A percentile compares a stretch with the other conserved stretches of the same genome.
Conservation (phyloP, 2,797 vertebrate genomes). For the Enteromius trimaculatus region DNA sequence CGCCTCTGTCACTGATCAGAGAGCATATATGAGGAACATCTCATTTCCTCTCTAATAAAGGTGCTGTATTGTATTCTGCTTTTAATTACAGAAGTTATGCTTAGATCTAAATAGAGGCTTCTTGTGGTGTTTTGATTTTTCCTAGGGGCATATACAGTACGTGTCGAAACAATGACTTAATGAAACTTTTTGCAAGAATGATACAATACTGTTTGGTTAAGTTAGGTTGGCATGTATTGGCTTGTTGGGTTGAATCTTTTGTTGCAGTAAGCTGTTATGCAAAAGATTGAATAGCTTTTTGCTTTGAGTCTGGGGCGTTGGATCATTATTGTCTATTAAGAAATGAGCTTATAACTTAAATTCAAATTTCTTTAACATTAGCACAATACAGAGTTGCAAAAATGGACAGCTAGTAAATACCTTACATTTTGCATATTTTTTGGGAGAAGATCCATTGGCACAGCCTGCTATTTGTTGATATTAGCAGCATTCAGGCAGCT, state of each 20-base stretch:
- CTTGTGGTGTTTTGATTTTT: conserved; percentile 10
- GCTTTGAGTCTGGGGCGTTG: background rate
- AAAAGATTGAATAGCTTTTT: background rate
- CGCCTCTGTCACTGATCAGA: conserved; percentile 11
- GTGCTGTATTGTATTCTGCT: background rate
- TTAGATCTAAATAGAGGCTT: background rate
- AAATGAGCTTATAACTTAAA: background rate
- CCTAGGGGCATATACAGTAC: background rate
- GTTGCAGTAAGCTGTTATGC: background rate
- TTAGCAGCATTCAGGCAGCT: background rate
- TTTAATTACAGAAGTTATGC: background rate
- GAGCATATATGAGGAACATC: background rate
- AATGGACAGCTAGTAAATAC: background rate
- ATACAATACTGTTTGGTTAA: conserved; percentile 2
- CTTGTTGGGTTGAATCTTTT: conserved; percentile 12
- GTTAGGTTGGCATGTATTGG: background rate
- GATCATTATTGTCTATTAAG: background rate
- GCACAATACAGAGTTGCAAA: background rate
- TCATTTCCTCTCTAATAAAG: conserved; percentile 27
- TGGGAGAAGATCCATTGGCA: background rate
- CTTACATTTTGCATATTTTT: background rate
- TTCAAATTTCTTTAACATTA: background rate
- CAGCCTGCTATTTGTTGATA: background rate
- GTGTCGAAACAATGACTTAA: conserved; percentile 28
- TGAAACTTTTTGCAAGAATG: background rate